Conservation (phyloP, 2,888 invertebrate genomes). For the Ichneumoninae sp. region DNA sequence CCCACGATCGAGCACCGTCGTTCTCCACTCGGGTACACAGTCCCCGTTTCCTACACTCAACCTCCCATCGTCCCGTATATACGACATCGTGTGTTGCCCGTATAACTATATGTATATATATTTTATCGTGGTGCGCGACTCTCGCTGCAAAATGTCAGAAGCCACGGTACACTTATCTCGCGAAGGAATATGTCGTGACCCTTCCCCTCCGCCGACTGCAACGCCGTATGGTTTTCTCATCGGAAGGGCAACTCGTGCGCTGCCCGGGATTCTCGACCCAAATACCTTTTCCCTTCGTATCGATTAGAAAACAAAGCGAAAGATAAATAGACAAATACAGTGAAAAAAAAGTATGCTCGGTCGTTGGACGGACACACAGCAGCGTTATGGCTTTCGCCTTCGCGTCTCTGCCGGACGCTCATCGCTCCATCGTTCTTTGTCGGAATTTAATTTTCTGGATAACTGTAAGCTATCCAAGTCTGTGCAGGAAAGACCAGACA, state of each 20-base stretch:
- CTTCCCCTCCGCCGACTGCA: constrained; percentile 31
- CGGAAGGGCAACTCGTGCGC: constrained; percentile 51
- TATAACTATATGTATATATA: constrained; percentile 10
- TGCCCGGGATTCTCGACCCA: constrained; percentile 58
- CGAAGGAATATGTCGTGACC: constrained; percentile 63
- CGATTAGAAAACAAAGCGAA: constrained; percentile 33
- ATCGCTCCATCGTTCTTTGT: constrained; percentile 25
- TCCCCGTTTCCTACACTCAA: constrained; percentile 37
- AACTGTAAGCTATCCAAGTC: constrained; percentile 32
- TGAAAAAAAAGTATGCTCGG: constrained; percentile 31
- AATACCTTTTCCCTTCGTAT: constrained; percentile 54
- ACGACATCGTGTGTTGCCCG: not conserved
- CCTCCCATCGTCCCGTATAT: constrained; percentile 5
- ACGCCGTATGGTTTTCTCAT: constrained; percentile 37
- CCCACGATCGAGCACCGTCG: constrained; percentile 52
- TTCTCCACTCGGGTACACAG: constrained; percentile 44
- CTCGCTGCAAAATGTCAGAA: constrained; percentile 63
- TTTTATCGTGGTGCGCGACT: constrained; percentile 47
- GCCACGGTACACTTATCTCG: constrained; percentile 63
- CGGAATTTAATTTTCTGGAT: constrained; percentile 56
- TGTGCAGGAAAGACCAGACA: constrained; percentile 44
- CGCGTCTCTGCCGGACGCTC: constrained; percentile 25
- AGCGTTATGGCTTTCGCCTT: constrained; percentile 40
- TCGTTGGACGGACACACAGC: constrained; percentile 38
- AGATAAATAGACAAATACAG: constrained; percentile 13